Percentiles rank a stretch among this genome's conserved stretches.
phyloP scores from a whole-genome alignment of 2,797 vertebrate species.

The Paratrypauchen microcephalus region DNA sequence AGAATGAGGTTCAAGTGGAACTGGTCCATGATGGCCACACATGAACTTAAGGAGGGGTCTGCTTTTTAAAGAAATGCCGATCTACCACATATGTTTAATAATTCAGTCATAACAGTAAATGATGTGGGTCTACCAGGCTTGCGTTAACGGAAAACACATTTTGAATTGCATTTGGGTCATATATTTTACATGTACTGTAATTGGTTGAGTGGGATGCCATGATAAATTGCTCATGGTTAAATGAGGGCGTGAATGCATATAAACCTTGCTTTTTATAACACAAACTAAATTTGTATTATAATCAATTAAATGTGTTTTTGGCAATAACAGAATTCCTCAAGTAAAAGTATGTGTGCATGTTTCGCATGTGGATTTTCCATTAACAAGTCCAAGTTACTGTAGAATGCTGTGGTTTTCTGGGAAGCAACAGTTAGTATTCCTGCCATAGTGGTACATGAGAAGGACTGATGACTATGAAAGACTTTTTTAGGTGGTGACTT shows the following conservation, averaged over 20 bases:
- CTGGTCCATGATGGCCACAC: neutral
- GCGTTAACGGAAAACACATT: neutral
- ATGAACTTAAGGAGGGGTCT: slow-evolving; percentile 12
- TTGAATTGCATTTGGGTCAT: neutral
- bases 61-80: neutral
- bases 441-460: slow-evolving; percentile 51
- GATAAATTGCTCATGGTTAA: too few species aligned
- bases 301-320: neutral
- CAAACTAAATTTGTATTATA: neutral
- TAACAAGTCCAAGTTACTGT: slow-evolving; percentile 22
- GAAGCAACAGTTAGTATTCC: slow-evolving; percentile 20
- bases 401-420: slow-evolving; percentile 21
- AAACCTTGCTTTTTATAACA: neutral
- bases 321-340: neutral
- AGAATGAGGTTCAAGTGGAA: slow-evolving; percentile 21
- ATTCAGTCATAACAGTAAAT: neutral
- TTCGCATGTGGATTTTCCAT: neutral
- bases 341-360: neutral
- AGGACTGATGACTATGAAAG: slow-evolving; percentile 46
- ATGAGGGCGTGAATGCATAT: neutral
- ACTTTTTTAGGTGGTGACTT: slow-evolving; percentile 45
- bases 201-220: too few species aligned
- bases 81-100: neutral
- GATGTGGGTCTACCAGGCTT: neutral
- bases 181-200: too few species aligned